Conservation (phyloP, 2,113 vertebrate species). For the Nasalis larvatus region DNA sequence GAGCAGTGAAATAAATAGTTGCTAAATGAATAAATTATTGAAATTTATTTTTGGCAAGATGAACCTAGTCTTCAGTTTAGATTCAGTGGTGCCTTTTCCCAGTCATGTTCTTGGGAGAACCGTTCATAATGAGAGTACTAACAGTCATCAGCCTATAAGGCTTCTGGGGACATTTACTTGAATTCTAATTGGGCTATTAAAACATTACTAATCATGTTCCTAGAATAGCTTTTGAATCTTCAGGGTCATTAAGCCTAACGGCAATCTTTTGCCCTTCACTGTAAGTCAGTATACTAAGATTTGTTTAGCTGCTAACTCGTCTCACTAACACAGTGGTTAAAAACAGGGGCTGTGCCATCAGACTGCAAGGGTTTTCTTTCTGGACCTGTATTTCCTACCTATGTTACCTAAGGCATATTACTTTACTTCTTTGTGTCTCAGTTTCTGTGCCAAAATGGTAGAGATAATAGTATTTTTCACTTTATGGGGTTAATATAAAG, state of each 20-base stretch:
- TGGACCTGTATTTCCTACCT: background rate
- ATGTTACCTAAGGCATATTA: background rate
- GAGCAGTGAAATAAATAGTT: conserved; percentile 12
- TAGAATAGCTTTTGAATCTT: conserved; percentile 34
- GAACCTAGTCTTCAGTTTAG: conserved; percentile 31
- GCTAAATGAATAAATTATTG: background rate
- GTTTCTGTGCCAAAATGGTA: conserved; percentile 4
- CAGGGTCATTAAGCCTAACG: background rate
- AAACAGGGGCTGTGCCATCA: background rate
- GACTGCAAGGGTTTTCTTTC: background rate
- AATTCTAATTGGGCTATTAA: conserved; percentile 45
- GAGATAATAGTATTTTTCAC: background rate
- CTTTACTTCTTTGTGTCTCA: background rate
- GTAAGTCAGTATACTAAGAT: background rate
- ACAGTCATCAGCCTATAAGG: background rate
- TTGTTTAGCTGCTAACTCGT: conserved; percentile 4
- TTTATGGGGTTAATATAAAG: background rate
- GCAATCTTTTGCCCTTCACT: background rate
- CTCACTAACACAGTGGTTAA: background rate
- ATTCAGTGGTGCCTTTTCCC: background rate
- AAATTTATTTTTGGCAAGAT: conserved; percentile 51
- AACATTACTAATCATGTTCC: conserved; percentile 30
- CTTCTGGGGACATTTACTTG: conserved; percentile 38
- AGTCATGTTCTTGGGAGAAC: conserved; percentile 37
- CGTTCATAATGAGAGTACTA: background rate